A percentile compares a stretch with the other conserved stretches of the same genome.
phyloP scores from a whole-genome alignment of 1,140 invertebrate genomes.

The Meloidogyne chitwoodi region DNA sequence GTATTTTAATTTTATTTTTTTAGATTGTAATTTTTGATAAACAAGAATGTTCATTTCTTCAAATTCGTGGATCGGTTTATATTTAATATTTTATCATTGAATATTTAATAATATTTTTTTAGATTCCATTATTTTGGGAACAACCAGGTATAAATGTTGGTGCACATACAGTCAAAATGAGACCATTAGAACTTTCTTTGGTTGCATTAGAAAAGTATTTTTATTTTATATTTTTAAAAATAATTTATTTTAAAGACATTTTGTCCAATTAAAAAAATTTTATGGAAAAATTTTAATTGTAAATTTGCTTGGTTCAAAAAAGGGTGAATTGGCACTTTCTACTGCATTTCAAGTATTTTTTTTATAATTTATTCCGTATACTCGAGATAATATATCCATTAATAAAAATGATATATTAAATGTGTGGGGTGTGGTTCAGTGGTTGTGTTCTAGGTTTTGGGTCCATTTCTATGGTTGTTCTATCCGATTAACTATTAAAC shows the following conservation, averaged over 20 bases:
- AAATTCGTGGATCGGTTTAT: conserved; percentile 89
- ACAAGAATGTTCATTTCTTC: conserved; percentile 68
- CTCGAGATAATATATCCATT: too few relatives aligned
- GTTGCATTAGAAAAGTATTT: conserved; percentile 74
- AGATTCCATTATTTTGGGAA: conserved; percentile 86
- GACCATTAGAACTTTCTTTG: conserved; percentile 84
- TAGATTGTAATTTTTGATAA: conserved; percentile 73
- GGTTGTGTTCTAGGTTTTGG: too few relatives aligned
- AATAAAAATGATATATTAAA: too few relatives aligned
- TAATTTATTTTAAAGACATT: conserved; percentile 67
- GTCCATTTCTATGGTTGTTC: too few relatives aligned
- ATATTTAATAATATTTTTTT: conserved; percentile 60
- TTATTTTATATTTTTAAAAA: conserved; percentile 1
- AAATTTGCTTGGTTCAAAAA: conserved; percentile 88
- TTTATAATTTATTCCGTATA: background rate
- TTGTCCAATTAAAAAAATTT: conserved; percentile 76
- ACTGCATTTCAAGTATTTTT: conserved; percentile 75
- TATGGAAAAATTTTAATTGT: conserved; percentile 87
- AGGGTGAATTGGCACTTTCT: conserved; percentile 90
- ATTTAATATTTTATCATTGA: conserved; percentile 87
- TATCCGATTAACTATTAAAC: too few relatives aligned
- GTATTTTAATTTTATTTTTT: too few relatives aligned
- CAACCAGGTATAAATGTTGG: conserved; percentile 98
- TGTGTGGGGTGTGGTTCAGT: too few relatives aligned
- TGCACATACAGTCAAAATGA: conserved; percentile 92